Evolutionary conservation across 2,888 invertebrate species (phyloP).

Genomic region (Drosophila mulleri): DNA sequence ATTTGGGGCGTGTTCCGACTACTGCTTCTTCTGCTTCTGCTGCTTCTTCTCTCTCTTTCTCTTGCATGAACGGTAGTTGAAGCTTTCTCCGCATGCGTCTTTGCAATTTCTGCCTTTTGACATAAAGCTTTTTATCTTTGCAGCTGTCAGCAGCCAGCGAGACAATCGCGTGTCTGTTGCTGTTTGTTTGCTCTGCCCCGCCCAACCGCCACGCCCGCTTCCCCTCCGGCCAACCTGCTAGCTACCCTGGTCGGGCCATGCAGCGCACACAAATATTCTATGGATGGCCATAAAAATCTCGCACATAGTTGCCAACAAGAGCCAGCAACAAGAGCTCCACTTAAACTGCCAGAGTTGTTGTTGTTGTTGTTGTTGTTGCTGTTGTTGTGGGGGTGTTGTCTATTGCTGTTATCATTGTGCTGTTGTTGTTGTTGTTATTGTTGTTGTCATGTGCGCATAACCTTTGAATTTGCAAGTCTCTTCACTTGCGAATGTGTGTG

Average conservation of each 20-base stretch:
- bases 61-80: constrained; percentile 7
- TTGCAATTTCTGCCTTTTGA: constrained; percentile 74
- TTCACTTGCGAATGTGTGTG: constrained; percentile 26
- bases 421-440: constrained; percentile 23
- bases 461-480: constrained; percentile 70
- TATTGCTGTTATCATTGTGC: constrained; percentile 5
- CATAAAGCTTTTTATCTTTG: constrained; percentile 81
- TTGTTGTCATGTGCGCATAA: constrained; percentile 60
- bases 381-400: constrained; percentile 9
- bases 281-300: constrained; percentile 68
- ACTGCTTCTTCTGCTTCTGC: not conserved
- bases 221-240: not conserved
- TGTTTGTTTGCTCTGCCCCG: constrained; percentile 50
- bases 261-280: constrained; percentile 52
- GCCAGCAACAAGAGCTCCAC: constrained; percentile 21
- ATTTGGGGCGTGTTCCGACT: constrained; percentile 53
- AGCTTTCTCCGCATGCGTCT: constrained; percentile 70
- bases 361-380: constrained; percentile 2
- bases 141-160: constrained; percentile 66
- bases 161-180: constrained; percentile 75
- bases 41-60: not conserved
- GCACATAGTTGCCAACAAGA: constrained; percentile 60
- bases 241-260: not conserved
- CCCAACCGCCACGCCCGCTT: no score
- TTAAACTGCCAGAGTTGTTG: constrained; percentile 18